Conservation (phyloP, 2,113 vertebrate species). For the Dasypus novemcinctus region DNA sequence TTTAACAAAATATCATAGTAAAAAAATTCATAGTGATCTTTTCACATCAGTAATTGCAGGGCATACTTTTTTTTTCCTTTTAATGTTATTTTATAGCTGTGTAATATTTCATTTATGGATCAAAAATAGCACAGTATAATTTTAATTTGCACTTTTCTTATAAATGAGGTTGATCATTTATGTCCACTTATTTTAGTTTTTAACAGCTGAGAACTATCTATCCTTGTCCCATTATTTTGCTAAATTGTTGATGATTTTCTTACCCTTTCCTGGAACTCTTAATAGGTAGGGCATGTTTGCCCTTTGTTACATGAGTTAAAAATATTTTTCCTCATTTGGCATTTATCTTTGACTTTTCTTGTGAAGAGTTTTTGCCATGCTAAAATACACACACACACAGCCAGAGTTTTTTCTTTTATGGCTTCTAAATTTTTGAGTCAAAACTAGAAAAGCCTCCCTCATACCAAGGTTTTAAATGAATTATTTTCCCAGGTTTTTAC, state of each 20-base stretch:
- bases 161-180: not conserved
- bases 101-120: not conserved
- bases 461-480: not conserved
- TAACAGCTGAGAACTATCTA: not conserved
- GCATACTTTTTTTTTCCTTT: not conserved
- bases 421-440: constrained; percentile 5
- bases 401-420: not conserved
- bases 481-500: constrained; percentile 28
- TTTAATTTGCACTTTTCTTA: constrained; percentile 22
- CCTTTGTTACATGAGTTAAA: not conserved
- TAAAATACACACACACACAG: not conserved
- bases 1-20: not conserved
- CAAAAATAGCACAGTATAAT: not conserved
- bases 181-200: not conserved
- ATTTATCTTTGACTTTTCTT: constrained; percentile 13
- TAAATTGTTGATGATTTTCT: not conserved
- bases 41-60: not conserved
- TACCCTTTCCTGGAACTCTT: not conserved
- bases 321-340: not conserved
- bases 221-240: not conserved
- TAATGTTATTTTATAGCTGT: not conserved
- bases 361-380: not conserved
- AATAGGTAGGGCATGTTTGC: not conserved
- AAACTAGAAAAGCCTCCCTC: not conserved
- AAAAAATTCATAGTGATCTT: not conserved